Conservation (phyloP, 2,888 invertebrate species). For the Parnassius smintheus region DNA sequence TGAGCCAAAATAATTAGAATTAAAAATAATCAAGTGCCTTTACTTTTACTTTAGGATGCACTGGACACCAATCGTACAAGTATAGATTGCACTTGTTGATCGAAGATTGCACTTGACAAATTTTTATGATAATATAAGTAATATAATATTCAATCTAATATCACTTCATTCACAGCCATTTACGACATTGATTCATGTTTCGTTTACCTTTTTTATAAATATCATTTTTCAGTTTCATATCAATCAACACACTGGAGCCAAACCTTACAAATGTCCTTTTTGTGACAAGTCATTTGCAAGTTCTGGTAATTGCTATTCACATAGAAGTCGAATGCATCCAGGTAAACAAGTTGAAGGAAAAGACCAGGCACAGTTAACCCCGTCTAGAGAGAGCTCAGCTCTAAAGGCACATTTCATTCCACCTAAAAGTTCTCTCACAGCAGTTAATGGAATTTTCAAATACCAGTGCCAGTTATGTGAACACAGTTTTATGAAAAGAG, state of each 20-base stretch:
- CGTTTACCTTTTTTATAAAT: not conserved
- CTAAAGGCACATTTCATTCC: not conserved
- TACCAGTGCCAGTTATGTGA: constrained; percentile 60
- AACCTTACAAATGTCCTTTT: constrained; percentile 87
- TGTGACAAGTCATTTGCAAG: constrained; percentile 87
- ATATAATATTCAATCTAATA: no score
- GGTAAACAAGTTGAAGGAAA: constrained; percentile 57
- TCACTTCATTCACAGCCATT: no score
- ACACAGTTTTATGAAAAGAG: constrained; percentile 59
- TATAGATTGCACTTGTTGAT: no score
- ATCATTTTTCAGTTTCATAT: constrained; percentile 83
- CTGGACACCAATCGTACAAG: no score
- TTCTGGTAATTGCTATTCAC: constrained; percentile 88
- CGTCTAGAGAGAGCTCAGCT: not conserved
- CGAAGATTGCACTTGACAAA: no score
- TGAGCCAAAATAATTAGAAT: no score
- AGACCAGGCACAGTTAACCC: constrained; percentile 1
- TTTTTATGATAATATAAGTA: no score
- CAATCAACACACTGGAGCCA: constrained; percentile 87
- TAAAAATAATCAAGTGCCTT: no score
- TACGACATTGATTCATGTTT: no score
- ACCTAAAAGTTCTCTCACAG: constrained; percentile 32
- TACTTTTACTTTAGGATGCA: no score
- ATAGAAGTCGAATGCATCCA: constrained; percentile 87
- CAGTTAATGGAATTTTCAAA: constrained; percentile 49